Evolutionary conservation across 2,888 invertebrate genomes (phyloP), one percentile per base, ranked within the genome.

Genomic region (Athalia circularis): DNA sequence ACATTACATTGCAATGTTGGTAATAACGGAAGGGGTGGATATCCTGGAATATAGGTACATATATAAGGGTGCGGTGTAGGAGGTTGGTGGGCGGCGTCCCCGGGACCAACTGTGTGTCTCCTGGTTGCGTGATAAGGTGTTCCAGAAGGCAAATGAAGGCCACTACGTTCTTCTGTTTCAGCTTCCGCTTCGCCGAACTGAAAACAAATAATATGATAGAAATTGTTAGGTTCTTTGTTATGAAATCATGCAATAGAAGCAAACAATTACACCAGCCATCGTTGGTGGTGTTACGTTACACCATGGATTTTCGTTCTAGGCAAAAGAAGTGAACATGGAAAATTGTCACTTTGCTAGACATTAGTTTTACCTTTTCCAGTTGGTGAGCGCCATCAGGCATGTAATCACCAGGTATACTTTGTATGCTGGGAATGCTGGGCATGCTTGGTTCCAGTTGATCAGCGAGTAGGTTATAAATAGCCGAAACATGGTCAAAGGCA

Each of bases 31-130:
- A 87, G 82, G 9, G 86, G 84, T 4, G 88, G 85, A 79, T 88
- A 88, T 65, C 87, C 89, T n/a, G 85, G 81, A 5, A 85, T 80
- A 54, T 88, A 86, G 80, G 86, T 89, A 82, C 88, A 88, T 29
- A 87, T 84, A 80, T 89, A 88, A 11, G 88, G 87, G 84, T 90
- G 89, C 57, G 86, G 84, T 5, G 86, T 84, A 7, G 88, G 82
- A 11, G 90, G 96, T 83, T 96, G 95, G 86, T 97, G 97, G 0
- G 96, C 93, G 52, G 96, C 95, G 91, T 98, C 97, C 3, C 97
- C 97, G 0, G 97, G 97, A 0, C 98, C 98, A 0, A 98, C 98
- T 0, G 98, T 98, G 89, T 98, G 98, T 29, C 98, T 92, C 59
- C 98, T 92, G 72, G 95, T 94, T 68, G 95, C 95, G 80, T 92